Evolutionary conservation across 2,797 vertebrate genomes (phyloP), one percentile per base, ranked within the genome.

Genomic region (Acropternis orthonyx): DNA sequence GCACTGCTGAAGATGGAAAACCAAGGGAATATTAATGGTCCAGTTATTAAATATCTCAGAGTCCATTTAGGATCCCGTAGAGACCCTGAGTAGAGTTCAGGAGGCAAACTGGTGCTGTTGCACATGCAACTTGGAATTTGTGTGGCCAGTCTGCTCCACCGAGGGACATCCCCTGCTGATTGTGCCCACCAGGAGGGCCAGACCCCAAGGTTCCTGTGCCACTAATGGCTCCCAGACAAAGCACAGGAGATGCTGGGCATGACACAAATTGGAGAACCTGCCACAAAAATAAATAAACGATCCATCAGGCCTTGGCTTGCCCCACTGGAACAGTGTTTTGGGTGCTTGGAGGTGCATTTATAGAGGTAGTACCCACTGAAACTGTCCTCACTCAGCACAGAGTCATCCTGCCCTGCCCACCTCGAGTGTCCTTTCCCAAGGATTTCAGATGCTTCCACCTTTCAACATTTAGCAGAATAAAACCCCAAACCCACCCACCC

Each of bases 301-400:
- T 44, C 41, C 12, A 4, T 43, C 58, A 37, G 34, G 21, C 30
- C 26, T 6, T 32, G 37, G 24, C 32, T 82, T 52, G 13, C 13
- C 14, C 27, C 19, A 2, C 12, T 43, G 52, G 28, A 62, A n/a
- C 39, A 41, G 28, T 0, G 0, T 23, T 52, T 55, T 5, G 4
- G n/a, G 10, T 67, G 39, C 12, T 56, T 34, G 52, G 54, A 56
- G 7, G 61, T 54, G 51, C 12, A 7, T 65, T 75, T 24, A 4
- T 6, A 56, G 46, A 55, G 30, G 6, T 3, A 39, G 48, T 52
- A 26, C 55, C 12, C 14, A 13, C 1, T 14, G 65, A 49, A 73
- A 21, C 20, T 27, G n/a, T 20, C 14, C 7, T 56, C n/a, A 7
- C 14, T 68, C 37, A n/a, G 20, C 9, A 26, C 30, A 28, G n/a